Base-by-base conservation (phyloP, 1,140 invertebrate species). In the Drosophila novamexicana region DNA sequence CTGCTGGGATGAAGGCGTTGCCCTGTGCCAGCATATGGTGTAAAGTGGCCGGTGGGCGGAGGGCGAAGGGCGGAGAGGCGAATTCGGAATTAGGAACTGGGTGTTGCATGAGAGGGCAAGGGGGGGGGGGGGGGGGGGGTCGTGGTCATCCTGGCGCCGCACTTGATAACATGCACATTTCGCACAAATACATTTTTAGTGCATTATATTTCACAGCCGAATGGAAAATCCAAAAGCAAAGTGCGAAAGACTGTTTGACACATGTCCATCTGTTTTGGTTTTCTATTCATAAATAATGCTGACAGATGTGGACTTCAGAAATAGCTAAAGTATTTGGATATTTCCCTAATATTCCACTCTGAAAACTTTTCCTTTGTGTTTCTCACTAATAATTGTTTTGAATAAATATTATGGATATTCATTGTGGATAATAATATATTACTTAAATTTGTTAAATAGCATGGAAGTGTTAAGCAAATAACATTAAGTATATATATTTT, bases 201-300 rank as follows among this genome's bases (percentile, higher is more conserved):
- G 54, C 54, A 49, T 59, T 58, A 39, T 39, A 34, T 66, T 57
- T 57, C 52, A 57, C 37, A 47, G 32, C n/a, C 29, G 14, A 2
- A 8, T 6, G 45, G 16, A 29, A 29, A 50, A 42, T 42, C 63
- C 37, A 47, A 29, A 59, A 66, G n/a, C 64, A 53, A 79, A 83
- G 81, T 85, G 81, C 75, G 52, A 74, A 70, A 54, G 50, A 62
- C 67, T 86, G 50, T 86, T 63, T 71, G 78, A 85, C 82, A 75
- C 81, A 75, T 85, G 77, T 78, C 66, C 63, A 47, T 67, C 36
- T 54, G 59, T 37, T 8, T n/a, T 8, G 4, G 9, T 42, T 44
- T 32, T 29, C 2, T 10, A 18, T 50, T 58, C 29, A 49, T 40
- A 12, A 49, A 1, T 18, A 9, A 1, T 39, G 37, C 7, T 29